These are phyloP conservation scores for Silurus asotus DNA, from an alignment of 2,113 vertebrate species.

Conservation along the genomic window DNA sequence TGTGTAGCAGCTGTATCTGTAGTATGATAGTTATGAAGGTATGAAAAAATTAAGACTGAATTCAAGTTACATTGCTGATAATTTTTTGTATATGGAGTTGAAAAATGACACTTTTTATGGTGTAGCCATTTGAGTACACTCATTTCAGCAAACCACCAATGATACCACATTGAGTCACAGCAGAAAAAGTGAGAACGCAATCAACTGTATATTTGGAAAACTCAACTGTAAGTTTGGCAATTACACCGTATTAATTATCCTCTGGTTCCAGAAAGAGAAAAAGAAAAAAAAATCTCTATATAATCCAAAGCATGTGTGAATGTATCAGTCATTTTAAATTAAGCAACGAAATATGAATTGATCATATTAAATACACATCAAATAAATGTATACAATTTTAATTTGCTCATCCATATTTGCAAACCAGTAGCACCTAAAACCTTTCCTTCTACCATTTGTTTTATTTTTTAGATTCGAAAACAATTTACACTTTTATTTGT, in stretches of 20 bases:
- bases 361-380: too few species aligned
- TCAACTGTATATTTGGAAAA: conserved; percentile 36
- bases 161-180: conserved; percentile 36
- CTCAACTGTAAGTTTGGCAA: neutral
- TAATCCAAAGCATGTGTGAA: neutral
- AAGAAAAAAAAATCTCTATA: neutral
- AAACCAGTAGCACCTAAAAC: neutral
- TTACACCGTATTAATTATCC: conserved; percentile 4
- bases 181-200: conserved; percentile 32
- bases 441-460: neutral
- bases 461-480: conserved; percentile 12
- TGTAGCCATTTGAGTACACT: neutral
- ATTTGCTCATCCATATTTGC: neutral
- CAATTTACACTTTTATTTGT: conserved; percentile 35
- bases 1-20: conserved; percentile 42
- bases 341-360: neutral
- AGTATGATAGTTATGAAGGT: conserved; percentile 52
- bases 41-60: neutral
- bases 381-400: neutral
- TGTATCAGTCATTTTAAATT: neutral
- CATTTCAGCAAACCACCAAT: conserved; percentile 40
- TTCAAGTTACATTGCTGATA: neutral
- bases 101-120: neutral
- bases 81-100: conserved; percentile 7
- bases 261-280: neutral